Conservation (phyloP, 1,140 invertebrate species). For the Aphidius gifuensis region DNA sequence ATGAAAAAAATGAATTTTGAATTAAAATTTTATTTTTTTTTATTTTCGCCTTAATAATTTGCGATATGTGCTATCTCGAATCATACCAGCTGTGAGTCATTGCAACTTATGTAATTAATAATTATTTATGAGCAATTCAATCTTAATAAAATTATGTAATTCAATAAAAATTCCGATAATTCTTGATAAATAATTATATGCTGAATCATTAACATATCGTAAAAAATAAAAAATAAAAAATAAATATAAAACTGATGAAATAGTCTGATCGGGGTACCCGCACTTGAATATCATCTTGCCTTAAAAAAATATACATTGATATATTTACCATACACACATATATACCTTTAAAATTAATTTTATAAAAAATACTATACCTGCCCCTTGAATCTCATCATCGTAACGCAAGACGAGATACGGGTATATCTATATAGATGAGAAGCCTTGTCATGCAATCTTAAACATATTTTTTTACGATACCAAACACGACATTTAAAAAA, state of each 20-base stretch:
- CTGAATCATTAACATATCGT: background rate
- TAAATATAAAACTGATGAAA: constrained; percentile 1
- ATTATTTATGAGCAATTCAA: no score
- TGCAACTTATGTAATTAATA: no score
- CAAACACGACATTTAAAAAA: background rate
- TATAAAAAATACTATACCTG: background rate
- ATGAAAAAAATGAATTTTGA: no score
- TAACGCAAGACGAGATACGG: constrained; percentile 19
- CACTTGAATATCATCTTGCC: constrained; percentile 20
- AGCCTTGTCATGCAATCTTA: background rate
- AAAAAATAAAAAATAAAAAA: background rate
- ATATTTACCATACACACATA: no score
- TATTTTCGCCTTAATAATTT: no score
- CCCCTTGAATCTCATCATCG: background rate
- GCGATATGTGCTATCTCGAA: no score
- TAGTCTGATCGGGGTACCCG: constrained; percentile 20
- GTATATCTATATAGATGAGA: background rate
- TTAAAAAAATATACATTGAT: background rate
- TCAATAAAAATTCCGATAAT: no score
- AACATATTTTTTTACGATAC: background rate
- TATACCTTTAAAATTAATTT: background rate
- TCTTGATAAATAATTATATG: no score
- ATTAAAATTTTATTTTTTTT: no score
- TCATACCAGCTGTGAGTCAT: no score
- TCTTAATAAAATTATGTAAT: no score